Evolutionary conservation across 2,888 invertebrate genomes (phyloP).

Genomic region (Drosophila mettleri): DNA sequence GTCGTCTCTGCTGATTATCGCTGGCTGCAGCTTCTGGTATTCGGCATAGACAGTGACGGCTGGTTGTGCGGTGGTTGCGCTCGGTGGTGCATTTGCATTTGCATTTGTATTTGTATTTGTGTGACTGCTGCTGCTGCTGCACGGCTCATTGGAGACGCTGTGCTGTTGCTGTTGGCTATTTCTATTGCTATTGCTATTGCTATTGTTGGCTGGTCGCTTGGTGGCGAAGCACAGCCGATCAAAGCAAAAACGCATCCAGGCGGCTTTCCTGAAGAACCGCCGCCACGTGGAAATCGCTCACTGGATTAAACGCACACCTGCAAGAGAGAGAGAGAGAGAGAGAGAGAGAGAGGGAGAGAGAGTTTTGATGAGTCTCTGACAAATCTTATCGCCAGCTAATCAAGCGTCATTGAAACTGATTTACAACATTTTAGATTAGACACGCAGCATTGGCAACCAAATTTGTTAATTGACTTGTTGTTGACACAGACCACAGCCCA

Average conservation of each 20-base stretch:
- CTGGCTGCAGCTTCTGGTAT: conserved; percentile 74
- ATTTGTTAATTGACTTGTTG: conserved; percentile 46
- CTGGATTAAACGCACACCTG: conserved; percentile 71
- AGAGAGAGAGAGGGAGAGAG: background rate
- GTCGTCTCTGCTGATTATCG: conserved; percentile 68
- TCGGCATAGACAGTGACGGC: conserved; percentile 60
- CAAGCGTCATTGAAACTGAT: conserved; percentile 15
- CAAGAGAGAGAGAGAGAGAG: conserved; percentile 23
- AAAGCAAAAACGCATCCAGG: conserved; percentile 96
- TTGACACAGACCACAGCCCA: conserved; percentile 21
- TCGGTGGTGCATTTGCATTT: conserved; percentile 41
- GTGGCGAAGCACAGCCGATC: conserved; percentile 96
- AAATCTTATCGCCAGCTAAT: conserved; percentile 23
- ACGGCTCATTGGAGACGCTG: conserved; percentile 43
- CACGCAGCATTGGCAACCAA: conserved; percentile 9
- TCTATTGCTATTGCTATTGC: conserved; percentile 50
- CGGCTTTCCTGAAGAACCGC: conserved; percentile 85
- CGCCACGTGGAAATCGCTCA: conserved; percentile 73
- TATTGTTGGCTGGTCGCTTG: conserved; percentile 89
- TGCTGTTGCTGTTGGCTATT: conserved; percentile 38
- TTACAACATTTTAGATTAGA: conserved; percentile 14
- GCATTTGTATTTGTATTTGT: conserved; percentile 36
- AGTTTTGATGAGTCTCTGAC: background rate
- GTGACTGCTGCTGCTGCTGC: conserved; percentile 32
- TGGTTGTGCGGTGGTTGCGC: conserved; percentile 28